Conservation (phyloP, 2,888 invertebrate genomes). For the Adineta ricciae region DNA sequence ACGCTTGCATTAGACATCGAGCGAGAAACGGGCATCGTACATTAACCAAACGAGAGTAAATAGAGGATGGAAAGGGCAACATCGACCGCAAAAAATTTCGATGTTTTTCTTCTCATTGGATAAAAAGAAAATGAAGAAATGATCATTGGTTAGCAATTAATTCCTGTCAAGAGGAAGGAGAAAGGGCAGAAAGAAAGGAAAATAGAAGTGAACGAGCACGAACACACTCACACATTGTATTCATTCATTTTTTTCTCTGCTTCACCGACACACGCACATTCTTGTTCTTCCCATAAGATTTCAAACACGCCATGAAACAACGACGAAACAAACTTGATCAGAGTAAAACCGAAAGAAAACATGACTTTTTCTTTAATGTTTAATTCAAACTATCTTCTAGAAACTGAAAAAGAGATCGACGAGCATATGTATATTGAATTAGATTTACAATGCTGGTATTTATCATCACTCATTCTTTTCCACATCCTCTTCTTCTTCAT, state of each 20-base stretch:
- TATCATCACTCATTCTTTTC: background rate
- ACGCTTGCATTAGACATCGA: background rate
- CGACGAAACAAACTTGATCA: background rate
- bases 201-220: constrained; percentile 5
- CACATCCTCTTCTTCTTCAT: background rate
- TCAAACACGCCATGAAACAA: background rate
- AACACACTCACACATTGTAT: background rate
- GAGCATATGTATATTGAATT: background rate
- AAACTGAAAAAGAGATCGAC: background rate
- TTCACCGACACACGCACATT: background rate
- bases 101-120: background rate
- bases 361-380: background rate
- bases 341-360: background rate
- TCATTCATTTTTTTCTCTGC: background rate
- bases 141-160: background rate
- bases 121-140: background rate
- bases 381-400: background rate
- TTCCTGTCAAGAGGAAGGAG: background rate
- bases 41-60: background rate
- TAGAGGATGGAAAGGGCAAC: background rate
- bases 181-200: background rate
- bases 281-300: background rate
- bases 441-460: background rate
- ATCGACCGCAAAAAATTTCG: background rate
- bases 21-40: background rate